Base-by-base conservation (phyloP, 2,113 vertebrate species). In the Xiphophorus maculatus region DNA sequence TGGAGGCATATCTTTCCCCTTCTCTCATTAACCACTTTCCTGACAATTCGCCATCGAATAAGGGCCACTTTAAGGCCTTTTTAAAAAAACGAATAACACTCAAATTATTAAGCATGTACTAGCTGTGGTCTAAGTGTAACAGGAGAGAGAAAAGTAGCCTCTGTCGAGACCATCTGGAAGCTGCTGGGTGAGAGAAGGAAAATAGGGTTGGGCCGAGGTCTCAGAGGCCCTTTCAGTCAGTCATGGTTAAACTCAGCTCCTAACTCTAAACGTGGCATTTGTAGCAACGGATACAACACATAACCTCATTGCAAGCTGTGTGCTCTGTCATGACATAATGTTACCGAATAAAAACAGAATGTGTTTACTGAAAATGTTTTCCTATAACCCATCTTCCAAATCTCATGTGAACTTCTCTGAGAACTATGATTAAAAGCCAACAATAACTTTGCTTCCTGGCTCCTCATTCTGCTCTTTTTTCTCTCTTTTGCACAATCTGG, bases 131-230 rank as follows among this genome's bases (percentile, higher is more conserved):
- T 0, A 10, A 32, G 3, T 76, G 12, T 51, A 2, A 51, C 37
- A 51, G 7, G 78, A 65, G 42, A 25, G 17, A 29, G 37, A 54
- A 64, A 48, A 63, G 77, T 69, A 87, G 88, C 89, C 87, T 79
- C 90, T 92, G 65, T 71, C 73, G 86, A 70, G 27, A 62, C 42
- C 61, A 69, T 74, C 76, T 5, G 86, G 60, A 79, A 60, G 22
- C 44, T 51, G 11, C 29, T 78, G 79, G 44, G 17, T 48, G 17
- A 48, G 11, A 22, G 30, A 15, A 4, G 10, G 61, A 33, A 66
- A 15, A 27, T 3, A 63, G 65, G 48, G 66, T 44, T 60, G n/a
- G 81, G 30, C 58, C 12, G 66, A 83, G 81, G 86, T 90, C 84
- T 86, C 42, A 66, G 75, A 90, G 83, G 84, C 84, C 74, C 69